Evolutionary conservation across 1,140 invertebrate species (phyloP), one percentile per base, ranked within the genome.

Genomic region (Eupristina koningsbergeri): DNA sequence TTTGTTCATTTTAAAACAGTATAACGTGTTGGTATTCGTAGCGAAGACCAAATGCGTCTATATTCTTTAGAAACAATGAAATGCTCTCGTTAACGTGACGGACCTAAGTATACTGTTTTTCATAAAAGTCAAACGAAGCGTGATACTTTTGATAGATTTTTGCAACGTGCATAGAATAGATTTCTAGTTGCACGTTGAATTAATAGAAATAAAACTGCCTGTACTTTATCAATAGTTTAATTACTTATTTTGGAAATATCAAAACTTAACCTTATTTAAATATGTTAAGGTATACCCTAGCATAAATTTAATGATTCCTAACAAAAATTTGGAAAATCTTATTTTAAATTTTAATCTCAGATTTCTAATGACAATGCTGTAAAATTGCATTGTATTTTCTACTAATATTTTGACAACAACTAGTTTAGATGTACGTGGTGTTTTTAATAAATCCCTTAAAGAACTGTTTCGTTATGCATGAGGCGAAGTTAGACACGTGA

Each of bases 51-150:
- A n/a, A n/a, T 3, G 19, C 7, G 39, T n/a, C n/a, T n/a, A 71
- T 71, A 41, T 39, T 67, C 64, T 17, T n/a, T n/a, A 71, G 36
- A 39, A 71, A 41, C 19, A 41, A 71, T 9, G 67, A 67, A 67
- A 67, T 29, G 64, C 22, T 31, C 64, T 67, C 64, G 34, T 67
- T 67, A 15, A 67, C 15, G 63, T 15, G 13, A 3, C 63, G 13
- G 13, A 64, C 29, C 63, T 34, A 36, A 69, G 41, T 39, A 39
- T 69, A 8, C 15, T 29, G 34, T 41, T 69, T 69, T 39, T 69
- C 67, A 39, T 69, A 69, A 69, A 22, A 39, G n/a, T n/a, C 67
- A 19, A 69, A 69, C 34, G 34, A 39, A 67, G 41, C 67, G 67
- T 39, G 67, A 34, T 26, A 39, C 34, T 69, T 69, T 69, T 39